Conservation (phyloP, 2,113 vertebrate species). For the Syrmaticus mikado region DNA sequence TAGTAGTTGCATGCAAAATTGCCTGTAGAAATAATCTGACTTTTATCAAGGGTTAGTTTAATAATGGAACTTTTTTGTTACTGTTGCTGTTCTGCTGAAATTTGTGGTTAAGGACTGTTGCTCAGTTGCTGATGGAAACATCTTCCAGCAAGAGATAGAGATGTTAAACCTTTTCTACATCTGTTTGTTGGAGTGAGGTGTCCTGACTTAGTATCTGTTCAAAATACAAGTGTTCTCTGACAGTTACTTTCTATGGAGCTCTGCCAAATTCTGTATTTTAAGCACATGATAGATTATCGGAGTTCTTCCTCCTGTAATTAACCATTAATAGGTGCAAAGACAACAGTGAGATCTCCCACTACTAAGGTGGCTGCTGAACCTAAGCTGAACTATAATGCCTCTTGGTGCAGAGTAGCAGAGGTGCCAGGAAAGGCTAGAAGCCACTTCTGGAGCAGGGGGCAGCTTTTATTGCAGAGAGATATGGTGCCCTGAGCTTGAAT, state of each 20-base stretch:
- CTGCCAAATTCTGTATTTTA: background rate
- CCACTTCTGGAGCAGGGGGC: fast-evolving
- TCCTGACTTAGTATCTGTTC: background rate
- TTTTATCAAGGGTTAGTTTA: slow-evolving; percentile 57
- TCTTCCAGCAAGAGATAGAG: background rate
- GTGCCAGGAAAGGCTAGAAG: background rate
- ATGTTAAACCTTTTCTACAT: background rate
- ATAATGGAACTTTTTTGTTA: slow-evolving; percentile 43
- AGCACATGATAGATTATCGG: background rate
- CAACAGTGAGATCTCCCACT: background rate
- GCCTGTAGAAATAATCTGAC: slow-evolving; percentile 48
- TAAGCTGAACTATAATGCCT: background rate
- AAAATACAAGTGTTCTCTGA: fast-evolving
- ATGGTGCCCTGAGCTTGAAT: background rate
- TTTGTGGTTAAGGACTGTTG: slow-evolving; percentile 24
- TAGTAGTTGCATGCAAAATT: slow-evolving; percentile 55
- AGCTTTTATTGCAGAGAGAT: background rate
- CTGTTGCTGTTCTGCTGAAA: background rate
- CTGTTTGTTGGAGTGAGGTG: background rate
- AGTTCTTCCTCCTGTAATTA: background rate
- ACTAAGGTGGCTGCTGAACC: background rate
- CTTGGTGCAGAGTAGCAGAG: background rate
- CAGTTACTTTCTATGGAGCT: background rate
- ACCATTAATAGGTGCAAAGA: background rate
- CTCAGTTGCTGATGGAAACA: slow-evolving; percentile 3